These are phyloP conservation scores for Mimachlamys varia DNA, from an alignment of 2,888 invertebrate species.

Conservation along the genomic window DNA sequence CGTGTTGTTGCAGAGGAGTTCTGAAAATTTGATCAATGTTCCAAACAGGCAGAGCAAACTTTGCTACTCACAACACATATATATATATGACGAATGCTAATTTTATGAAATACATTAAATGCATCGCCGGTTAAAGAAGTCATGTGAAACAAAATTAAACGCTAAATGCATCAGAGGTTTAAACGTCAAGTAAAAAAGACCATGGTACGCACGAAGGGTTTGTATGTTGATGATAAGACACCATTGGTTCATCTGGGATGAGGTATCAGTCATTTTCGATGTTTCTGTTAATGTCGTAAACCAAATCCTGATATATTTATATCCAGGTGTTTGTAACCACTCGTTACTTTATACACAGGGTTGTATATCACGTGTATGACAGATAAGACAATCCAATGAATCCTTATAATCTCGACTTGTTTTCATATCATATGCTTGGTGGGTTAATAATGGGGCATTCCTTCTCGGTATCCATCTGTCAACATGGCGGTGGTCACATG, in stretches of 20 bases:
- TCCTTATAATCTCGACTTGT: conserved; percentile 12
- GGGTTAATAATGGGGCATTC: neutral
- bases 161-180: too few species aligned
- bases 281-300: neutral
- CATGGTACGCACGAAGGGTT: too few species aligned
- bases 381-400: conserved; percentile 7
- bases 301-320: neutral
- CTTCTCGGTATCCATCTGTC: conserved; percentile 2
- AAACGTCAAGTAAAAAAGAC: too few species aligned
- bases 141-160: too few species aligned
- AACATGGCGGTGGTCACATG: conserved; percentile 17
- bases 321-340: neutral
- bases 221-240: too few species aligned
- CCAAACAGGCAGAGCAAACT: too few species aligned
- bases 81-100: too few species aligned
- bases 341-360: neutral
- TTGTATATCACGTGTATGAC: neutral
- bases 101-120: too few species aligned
- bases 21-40: too few species aligned
- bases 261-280: neutral
- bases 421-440: conserved; percentile 29
- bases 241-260: neutral
- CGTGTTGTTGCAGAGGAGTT: too few species aligned
- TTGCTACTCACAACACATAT: too few species aligned
- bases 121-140: too few species aligned